phyloP scores from a whole-genome alignment of 2,797 vertebrate species.

The Hydrophis major region DNA sequence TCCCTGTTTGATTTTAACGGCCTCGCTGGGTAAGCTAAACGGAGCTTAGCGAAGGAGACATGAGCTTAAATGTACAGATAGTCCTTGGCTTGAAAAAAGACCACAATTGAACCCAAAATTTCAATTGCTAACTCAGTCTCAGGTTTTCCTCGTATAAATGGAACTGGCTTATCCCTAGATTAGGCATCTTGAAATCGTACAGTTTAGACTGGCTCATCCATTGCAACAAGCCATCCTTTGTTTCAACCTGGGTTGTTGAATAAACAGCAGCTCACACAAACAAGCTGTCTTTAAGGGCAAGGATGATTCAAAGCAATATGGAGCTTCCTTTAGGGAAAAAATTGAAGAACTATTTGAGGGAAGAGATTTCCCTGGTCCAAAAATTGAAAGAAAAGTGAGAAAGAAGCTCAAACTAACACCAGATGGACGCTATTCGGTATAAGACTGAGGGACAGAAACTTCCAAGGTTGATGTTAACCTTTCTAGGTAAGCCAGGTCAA shows the following conservation, averaged over 20 bases:
- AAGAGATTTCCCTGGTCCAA: neutral
- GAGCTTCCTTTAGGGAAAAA: neutral
- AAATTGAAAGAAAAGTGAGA: neutral
- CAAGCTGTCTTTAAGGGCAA: neutral
- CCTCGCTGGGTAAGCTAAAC: neutral
- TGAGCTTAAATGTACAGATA: neutral
- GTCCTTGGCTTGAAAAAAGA: neutral
- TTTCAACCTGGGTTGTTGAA: neutral
- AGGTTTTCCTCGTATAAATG: neutral
- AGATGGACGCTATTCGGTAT: neutral
- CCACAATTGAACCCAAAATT: neutral
- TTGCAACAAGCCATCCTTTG: neutral
- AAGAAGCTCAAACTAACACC: neutral
- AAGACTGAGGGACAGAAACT: neutral
- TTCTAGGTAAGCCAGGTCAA: neutral
- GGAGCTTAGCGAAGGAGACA: neutral
- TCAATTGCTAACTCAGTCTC: neutral
- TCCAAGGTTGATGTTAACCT: neutral
- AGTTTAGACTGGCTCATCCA: neutral
- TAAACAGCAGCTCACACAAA: neutral
- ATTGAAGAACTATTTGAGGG: neutral
- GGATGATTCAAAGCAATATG: neutral
- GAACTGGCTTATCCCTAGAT: neutral
- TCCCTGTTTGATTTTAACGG: neutral
- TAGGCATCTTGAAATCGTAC: neutral